Conservation (phyloP, 2,113 vertebrate species). For the Blennius ocellaris region DNA sequence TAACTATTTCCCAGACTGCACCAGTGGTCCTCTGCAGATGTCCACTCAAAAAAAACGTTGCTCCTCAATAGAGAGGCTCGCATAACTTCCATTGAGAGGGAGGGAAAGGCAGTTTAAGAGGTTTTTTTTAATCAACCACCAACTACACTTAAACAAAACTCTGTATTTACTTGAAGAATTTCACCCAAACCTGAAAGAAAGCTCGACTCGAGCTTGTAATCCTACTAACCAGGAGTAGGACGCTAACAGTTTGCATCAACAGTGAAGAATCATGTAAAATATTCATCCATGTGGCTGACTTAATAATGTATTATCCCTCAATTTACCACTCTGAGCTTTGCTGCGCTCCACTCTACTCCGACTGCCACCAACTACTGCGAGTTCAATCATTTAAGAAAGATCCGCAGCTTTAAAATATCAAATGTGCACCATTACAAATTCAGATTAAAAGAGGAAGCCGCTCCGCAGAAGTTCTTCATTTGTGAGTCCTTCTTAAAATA, state of each 20-base stretch:
- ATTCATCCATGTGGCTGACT: slow-evolving; percentile 71
- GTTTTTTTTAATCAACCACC: too few species aligned
- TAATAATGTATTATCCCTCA: slow-evolving; percentile 79
- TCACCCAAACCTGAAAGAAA: too few species aligned
- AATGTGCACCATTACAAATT: slow-evolving; percentile 51
- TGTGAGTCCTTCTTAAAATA: slow-evolving; percentile 19
- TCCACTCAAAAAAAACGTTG: neutral
- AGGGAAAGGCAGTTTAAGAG: neutral
- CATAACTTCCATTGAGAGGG: neutral
- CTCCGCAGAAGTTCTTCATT: slow-evolving; percentile 28
- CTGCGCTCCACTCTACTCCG: slow-evolving; percentile 42
- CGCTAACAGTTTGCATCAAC: slow-evolving; percentile 30
- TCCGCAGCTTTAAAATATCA: slow-evolving; percentile 46
- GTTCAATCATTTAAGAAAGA: slow-evolving; percentile 57
- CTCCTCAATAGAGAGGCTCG: neutral
- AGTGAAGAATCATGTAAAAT: slow-evolving; percentile 72
- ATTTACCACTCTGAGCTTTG: slow-evolving; percentile 68
- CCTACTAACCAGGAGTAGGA: slow-evolving; percentile 40
- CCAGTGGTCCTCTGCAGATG: slow-evolving; percentile 18
- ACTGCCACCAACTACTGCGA: slow-evolving; percentile 48
- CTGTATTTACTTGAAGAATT: too few species aligned
- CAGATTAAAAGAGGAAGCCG: slow-evolving; percentile 39
- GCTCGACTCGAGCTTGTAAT: slow-evolving; percentile 1
- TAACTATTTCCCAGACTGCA: slow-evolving; percentile 27
- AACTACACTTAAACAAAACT: too few species aligned